Conservation (phyloP, 1,140 invertebrate species). For the Asbolus verrucosus region DNA sequence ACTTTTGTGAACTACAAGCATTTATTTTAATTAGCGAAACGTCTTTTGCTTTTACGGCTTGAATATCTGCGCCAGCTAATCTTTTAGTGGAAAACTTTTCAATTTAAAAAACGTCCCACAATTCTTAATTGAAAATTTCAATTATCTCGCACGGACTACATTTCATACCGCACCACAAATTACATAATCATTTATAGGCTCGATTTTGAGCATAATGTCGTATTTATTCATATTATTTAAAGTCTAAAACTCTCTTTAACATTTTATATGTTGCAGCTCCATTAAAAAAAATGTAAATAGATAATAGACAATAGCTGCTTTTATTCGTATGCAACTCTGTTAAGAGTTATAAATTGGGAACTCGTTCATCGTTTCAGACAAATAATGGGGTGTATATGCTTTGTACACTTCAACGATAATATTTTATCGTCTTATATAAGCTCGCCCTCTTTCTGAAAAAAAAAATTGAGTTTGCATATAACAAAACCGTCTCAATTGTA, state of each 20-base stretch:
- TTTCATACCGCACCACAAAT: neutral
- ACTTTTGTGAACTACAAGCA: too few relatives aligned
- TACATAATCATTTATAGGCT: neutral
- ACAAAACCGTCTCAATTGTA: slow-evolving; percentile 23
- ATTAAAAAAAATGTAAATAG: slow-evolving; percentile 21
- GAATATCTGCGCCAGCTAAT: neutral
- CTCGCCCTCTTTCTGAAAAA: neutral
- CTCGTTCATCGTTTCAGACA: slow-evolving; percentile 1
- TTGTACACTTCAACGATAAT: slow-evolving; percentile 8
- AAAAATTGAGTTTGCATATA: slow-evolving; percentile 37
- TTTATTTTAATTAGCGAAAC: too few relatives aligned
- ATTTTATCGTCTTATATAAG: slow-evolving; percentile 18
- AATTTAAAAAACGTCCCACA: neutral
- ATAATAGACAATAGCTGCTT: slow-evolving; percentile 6
- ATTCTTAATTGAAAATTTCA: neutral
- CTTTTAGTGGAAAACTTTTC: neutral
- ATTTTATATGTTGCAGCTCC: too few relatives aligned
- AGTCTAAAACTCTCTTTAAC: too few relatives aligned
- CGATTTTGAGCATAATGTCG: too few relatives aligned
- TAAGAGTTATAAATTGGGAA: slow-evolving; percentile 16
- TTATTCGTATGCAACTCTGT: slow-evolving; percentile 3
- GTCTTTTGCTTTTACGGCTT: too few relatives aligned
- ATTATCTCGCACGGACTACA: neutral
- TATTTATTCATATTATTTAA: too few relatives aligned
- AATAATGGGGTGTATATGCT: slow-evolving; percentile 29